phyloP scores from a whole-genome alignment of 2,797 vertebrate species.

The Anabas testudineus region DNA sequence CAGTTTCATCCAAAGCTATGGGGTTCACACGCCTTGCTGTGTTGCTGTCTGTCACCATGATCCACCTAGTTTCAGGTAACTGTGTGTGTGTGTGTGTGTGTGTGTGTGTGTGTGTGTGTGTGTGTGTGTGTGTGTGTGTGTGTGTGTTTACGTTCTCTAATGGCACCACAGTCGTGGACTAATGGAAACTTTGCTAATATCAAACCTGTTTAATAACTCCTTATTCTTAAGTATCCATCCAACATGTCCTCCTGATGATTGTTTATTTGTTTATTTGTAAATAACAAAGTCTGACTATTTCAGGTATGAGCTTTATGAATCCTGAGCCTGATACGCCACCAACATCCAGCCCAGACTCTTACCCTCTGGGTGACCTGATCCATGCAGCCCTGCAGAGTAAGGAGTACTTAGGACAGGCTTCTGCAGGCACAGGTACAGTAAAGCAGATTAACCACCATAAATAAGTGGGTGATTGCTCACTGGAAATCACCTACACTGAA shows the following conservation, averaged over 20 bases:
- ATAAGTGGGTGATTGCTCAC: neutral
- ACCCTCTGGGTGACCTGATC: conserved; percentile 79
- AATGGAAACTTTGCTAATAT: neutral
- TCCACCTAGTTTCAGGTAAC: conserved; percentile 83
- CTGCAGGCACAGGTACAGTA: conserved; percentile 75
- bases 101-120: neutral
- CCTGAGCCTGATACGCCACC: conserved; percentile 76
- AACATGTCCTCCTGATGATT: neutral
- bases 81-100: conserved; percentile 23
- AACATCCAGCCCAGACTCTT: conserved; percentile 76
- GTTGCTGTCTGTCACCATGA: conserved; percentile 80
- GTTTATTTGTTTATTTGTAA: neutral
- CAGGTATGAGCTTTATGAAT: conserved; percentile 82
- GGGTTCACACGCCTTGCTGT: conserved; percentile 75
- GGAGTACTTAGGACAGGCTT: conserved; percentile 80
- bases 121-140: conserved; percentile 23
- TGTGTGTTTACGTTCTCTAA: conserved; percentile 7
- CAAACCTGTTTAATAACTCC: neutral
- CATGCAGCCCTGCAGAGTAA: conserved; percentile 88
- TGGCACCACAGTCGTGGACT: neutral
- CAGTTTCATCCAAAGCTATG: conserved; percentile 74
- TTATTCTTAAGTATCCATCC: neutral
- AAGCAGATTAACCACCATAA: neutral
- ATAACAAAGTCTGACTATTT: conserved; percentile 23
- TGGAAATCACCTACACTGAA: conserved; percentile 15